A percentile compares a stretch with the other conserved stretches of the same genome.
These are phyloP conservation scores for Acipenser oxyrinchus DNA, from an alignment of 2,797 vertebrate genomes.

Conservation along the genomic window DNA sequence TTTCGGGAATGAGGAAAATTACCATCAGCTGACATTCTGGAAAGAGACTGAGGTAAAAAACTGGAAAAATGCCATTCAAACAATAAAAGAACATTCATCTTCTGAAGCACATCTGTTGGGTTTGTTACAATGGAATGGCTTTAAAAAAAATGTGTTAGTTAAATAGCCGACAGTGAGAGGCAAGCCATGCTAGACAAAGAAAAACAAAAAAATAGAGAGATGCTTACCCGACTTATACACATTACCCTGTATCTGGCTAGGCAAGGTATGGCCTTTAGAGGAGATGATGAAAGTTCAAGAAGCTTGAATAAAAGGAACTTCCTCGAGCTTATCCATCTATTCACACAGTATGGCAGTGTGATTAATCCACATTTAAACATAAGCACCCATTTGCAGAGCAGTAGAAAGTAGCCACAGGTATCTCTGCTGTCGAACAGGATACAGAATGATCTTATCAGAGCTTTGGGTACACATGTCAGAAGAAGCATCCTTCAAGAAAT, in stretches of 20 bases:
- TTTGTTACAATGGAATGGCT: constrained; percentile 17
- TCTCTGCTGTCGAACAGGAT: constrained; percentile 3
- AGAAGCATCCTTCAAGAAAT: constrained; percentile 4
- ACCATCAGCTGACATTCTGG: constrained; percentile 1
- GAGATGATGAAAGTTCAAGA: constrained; percentile 16
- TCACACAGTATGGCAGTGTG: constrained; percentile 25
- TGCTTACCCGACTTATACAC: constrained; percentile 18
- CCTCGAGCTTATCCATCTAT: constrained; percentile 20
- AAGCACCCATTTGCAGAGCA: constrained; percentile 29
- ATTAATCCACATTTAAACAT: constrained; percentile 16
- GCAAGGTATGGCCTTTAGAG: constrained; percentile 22
- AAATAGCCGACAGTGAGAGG: constrained; percentile 2
- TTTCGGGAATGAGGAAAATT: constrained; percentile 7
- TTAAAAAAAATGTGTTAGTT: constrained; percentile 15
- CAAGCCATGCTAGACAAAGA: constrained; percentile 20
- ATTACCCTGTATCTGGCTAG: constrained; percentile 18
- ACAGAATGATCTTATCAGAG: constrained; percentile 6
- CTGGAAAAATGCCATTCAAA: constrained; percentile 13
- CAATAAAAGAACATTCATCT: constrained; percentile 16
- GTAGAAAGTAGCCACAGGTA: constrained; percentile 20
- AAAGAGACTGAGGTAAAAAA: constrained; percentile 3
- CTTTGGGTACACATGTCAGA: constrained; percentile 10
- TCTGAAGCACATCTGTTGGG: constrained; percentile 16
- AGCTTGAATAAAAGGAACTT: constrained; percentile 25
- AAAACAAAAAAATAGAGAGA: constrained; percentile 19